Evolutionary conservation across 30 jellyfish, hydroid and myxozoan genomes (phyloP), one percentile per base, ranked within the genome.

Genomic region (Pseudorhiza aurosa): DNA sequence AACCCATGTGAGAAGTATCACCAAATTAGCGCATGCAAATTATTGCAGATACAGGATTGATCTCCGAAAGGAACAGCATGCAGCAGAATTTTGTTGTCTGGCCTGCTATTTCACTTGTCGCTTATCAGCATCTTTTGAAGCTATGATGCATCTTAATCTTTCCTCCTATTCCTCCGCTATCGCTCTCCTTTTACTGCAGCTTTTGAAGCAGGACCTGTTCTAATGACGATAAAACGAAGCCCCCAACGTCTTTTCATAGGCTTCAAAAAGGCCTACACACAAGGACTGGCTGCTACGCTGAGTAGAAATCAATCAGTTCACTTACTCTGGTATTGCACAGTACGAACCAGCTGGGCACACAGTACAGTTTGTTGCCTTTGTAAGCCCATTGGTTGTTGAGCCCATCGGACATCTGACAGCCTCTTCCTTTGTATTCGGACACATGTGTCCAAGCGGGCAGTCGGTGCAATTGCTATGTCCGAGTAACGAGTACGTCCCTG

Each of bases 261-360:
- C 19, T 24, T 45, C 18, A 15, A 21, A 46, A 46, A 1, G 17
- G 59, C 59, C 11, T 46, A 1, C 59, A 15, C 1, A 5, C 0
- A 8, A 46, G 21, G 59, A 4, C 59, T 9, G n/a, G n/a, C n/a
- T n/a, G n/a, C n/a, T n/a, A n/a, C n/a, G n/a, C n/a, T n/a, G n/a
- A n/a, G n/a, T n/a, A n/a, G n/a, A n/a, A n/a, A n/a, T n/a, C 50
- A 39, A 39, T 7, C 12, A 5, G 12, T 39, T 39, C 12, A 28
- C 98, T 72, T 74, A 93, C 99, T 71, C 99, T 18, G 99, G 96
- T 30, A 86, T 74, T 0, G 96, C 80, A 50, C 97, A 87, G 27
- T 51, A 47, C 14, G 72, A 84, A 11, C 99, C 99, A 49, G 99
- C 96, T 0, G 97, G 97, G 68, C 97, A 81, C 8, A 45, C 81